These are phyloP conservation scores for Zosterops hypoxanthus DNA, from an alignment of 2,113 vertebrate genomes.

Conservation along the genomic window DNA sequence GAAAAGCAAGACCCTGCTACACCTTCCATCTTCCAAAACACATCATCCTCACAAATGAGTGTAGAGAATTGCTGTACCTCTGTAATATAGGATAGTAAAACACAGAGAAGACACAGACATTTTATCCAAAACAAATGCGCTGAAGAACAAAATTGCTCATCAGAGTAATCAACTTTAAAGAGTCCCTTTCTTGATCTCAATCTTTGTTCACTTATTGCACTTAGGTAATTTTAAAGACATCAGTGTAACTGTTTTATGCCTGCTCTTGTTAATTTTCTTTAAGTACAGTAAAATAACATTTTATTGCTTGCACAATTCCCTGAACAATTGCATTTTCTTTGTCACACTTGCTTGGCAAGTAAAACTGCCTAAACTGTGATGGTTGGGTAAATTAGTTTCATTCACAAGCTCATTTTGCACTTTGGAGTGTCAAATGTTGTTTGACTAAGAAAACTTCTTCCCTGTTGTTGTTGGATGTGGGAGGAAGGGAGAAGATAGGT, in stretches of 20 bases:
- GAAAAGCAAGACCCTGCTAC: neutral
- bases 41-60: neutral
- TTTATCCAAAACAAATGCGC: neutral
- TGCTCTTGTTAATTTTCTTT: constrained; percentile 62
- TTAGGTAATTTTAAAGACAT: constrained; percentile 14
- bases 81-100: neutral
- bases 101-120: neutral
- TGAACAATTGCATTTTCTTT: constrained; percentile 66
- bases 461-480: constrained; percentile 27
- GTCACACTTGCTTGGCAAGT: constrained; percentile 63
- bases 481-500: constrained; percentile 28
- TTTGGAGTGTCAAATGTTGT: constrained; percentile 48
- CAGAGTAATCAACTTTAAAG: constrained; percentile 11
- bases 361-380: constrained; percentile 57
- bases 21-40: neutral
- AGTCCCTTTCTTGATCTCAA: neutral
- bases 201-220: neutral
- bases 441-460: constrained; percentile 51
- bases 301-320: constrained; percentile 62
- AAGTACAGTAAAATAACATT: constrained; percentile 57
- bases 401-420: constrained; percentile 63
- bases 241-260: constrained; percentile 4
- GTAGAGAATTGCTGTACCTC: neutral
- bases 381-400: constrained; percentile 65
- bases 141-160: constrained; percentile 7